Conservation (phyloP, 2,888 invertebrate species). For the Nasonovia ribisnigri region DNA sequence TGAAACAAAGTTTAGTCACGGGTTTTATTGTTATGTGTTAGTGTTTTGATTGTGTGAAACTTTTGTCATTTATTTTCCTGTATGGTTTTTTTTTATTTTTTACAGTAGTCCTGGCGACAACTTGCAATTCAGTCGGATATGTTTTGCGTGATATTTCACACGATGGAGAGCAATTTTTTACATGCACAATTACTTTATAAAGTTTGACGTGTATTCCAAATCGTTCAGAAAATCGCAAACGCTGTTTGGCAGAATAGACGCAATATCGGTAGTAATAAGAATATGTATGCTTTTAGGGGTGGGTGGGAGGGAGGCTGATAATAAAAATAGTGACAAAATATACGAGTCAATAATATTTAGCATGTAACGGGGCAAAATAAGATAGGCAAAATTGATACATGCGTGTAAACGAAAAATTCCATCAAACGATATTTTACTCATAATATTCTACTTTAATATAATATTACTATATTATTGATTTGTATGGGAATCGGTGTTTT, state of each 20-base stretch:
- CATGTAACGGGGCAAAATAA: not conserved
- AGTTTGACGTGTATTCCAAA: slow-evolving; percentile 34
- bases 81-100: not conserved
- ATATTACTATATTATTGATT: not conserved
- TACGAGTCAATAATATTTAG: not conserved
- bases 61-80: slow-evolving; percentile 34
- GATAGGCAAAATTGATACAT: not conserved
- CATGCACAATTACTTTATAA: slow-evolving; percentile 37
- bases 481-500: not conserved
- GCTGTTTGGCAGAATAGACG: not conserved
- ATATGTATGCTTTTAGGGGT: not conserved
- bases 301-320: not conserved
- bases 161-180: slow-evolving; percentile 30
- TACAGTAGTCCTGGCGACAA: not conserved
- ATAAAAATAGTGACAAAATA: not conserved
- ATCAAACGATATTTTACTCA: slow-evolving; percentile 29
- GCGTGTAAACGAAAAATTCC: not conserved
- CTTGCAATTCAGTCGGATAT: not conserved
- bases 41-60: not conserved
- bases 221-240: slow-evolving; percentile 9
- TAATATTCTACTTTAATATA: not conserved
- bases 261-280: not conserved
- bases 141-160: not conserved
- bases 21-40: slow-evolving; percentile 2
- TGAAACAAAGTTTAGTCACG: not conserved